Base-by-base conservation (phyloP, 64 coral and sea anemone species). In the Catalaphyllia jardinei region DNA sequence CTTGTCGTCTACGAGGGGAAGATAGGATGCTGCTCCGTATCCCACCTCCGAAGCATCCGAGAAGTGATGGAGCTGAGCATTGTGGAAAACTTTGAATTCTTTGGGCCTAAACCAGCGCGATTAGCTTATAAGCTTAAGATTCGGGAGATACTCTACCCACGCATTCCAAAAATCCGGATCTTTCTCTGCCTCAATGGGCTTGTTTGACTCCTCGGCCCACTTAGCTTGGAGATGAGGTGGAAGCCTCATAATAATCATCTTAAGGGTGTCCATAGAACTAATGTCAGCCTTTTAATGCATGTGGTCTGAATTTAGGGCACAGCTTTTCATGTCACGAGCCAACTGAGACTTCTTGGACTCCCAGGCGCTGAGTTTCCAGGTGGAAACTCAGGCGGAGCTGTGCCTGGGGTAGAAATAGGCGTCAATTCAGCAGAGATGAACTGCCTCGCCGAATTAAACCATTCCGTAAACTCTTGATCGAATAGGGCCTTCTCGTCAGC, bases 271-370 rank as follows among this genome's bases (percentile, higher is more conserved):
- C 71, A 91, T 84, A 18, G 67, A 83, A 28, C 88, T 82, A 6
- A 93, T 86, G 52, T 88, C 85, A 3, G 85, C 50, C 20, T 78
- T 55, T 29, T 93, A 93, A 28, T 73, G 65, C 75, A 88, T 72
- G 27, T 80, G 75, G 7, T 18, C 51, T 17, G 87, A 89, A 79
- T 79, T 89, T 16, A 94, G 16, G 54, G 31, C n/a, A 64, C 92
- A 94, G 42, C 78, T 94, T 28, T 67, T 75, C 92, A 94, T 94
- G 60, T 94, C 93, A 1, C 62, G 25, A 12, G 93, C 88, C 17
- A 94, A 20, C 28, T 86, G 87, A 22, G 86, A 86, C 18, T 87
- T 19, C 49, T 90, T 94, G n/a, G n/a, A n/a, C 35, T 94, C 93
- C 30, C n/a, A 62, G 8, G 87, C 20, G 4, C 86, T 78, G 14